phyloP scores from a whole-genome alignment of 2,888 invertebrate species.

The Melanotus villosus region DNA sequence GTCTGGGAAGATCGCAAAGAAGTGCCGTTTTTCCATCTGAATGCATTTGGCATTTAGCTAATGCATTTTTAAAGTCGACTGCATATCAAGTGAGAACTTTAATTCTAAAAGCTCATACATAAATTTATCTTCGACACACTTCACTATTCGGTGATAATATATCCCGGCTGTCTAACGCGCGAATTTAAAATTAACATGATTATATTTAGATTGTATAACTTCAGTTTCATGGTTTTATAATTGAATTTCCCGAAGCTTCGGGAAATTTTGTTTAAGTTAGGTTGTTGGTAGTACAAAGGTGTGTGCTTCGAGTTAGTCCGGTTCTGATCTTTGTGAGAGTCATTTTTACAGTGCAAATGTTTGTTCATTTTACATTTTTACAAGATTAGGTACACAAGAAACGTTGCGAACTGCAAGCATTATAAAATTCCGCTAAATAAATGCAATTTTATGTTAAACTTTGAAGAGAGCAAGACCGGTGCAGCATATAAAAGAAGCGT shows the following conservation, averaged over 20 bases:
- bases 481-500: conserved; percentile 36
- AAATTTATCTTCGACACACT: conserved; percentile 19
- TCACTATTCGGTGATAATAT: neutral
- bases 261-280: no score
- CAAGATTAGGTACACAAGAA: conserved; percentile 3
- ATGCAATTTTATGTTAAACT: conserved; percentile 33
- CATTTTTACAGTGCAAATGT: conserved; percentile 1
- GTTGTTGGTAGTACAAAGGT: no score
- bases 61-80: conserved; percentile 30
- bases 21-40: conserved; percentile 21
- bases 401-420: neutral
- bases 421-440: conserved; percentile 28
- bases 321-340: no score
- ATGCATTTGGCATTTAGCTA: conserved; percentile 31
- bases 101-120: conserved; percentile 20
- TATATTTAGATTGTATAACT: neutral
- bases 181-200: neutral
- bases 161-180: neutral
- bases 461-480: conserved; percentile 33
- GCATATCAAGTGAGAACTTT: conserved; percentile 16
- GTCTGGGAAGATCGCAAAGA: conserved; percentile 12
- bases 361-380: conserved; percentile 17
- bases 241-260: no score
- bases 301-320: no score
- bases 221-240: no score